These are phyloP conservation scores for Chionoecetes opilio DNA, from an alignment of 1,140 invertebrate species.

Conservation along the genomic window DNA sequence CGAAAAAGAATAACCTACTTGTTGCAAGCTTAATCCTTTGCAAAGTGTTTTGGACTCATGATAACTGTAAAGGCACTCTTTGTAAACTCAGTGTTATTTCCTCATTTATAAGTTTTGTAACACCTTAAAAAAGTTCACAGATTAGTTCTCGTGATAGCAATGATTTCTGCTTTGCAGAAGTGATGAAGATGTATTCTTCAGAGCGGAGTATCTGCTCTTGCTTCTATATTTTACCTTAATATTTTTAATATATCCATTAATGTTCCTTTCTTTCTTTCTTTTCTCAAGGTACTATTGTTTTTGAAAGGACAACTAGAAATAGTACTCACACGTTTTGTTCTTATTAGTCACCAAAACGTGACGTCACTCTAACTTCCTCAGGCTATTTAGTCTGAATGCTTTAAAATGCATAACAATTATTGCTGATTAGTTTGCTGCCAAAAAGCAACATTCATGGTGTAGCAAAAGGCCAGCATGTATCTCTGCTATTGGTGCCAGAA, in stretches of 20 bases:
- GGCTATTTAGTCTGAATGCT: constrained; percentile 17
- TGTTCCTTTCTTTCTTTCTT: too few species aligned
- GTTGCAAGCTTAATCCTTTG: not conserved
- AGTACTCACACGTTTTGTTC: not conserved
- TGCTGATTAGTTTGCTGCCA: not conserved
- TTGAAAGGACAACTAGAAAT: not conserved
- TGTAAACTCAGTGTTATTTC: not conserved
- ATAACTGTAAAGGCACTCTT: not conserved
- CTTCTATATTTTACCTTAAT: not conserved
- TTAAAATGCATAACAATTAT: not conserved
- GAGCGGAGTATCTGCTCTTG: not conserved
- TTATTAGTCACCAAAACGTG: not conserved
- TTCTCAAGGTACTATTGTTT: not conserved
- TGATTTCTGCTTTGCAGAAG: not conserved
- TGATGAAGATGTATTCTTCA: not conserved
- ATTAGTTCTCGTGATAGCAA: not conserved
- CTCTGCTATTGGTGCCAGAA: constrained; percentile 1
- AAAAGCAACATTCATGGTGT: not conserved
- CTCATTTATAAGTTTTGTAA: too few species aligned
- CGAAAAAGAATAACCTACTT: not conserved
- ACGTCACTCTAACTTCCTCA: not conserved
- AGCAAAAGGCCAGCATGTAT: not conserved
- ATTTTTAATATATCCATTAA: not conserved
- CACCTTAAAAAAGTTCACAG: not conserved
- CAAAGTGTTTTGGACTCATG: not conserved